phyloP scores from a whole-genome alignment of 2,888 invertebrate species.

The Eudasyphora cyanicolor region DNA sequence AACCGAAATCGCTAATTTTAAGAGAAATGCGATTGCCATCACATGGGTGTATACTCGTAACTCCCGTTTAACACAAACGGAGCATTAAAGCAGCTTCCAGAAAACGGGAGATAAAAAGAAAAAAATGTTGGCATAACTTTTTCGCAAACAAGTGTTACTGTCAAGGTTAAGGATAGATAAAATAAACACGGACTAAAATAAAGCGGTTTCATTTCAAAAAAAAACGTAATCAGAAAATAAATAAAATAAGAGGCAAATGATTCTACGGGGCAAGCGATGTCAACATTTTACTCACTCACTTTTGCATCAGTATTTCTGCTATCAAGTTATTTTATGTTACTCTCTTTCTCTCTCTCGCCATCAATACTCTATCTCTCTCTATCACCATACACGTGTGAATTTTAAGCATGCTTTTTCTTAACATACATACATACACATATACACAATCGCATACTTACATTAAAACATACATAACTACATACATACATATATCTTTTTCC shows the following conservation, averaged over 20 bases:
- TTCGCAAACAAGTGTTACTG: constrained; percentile 49
- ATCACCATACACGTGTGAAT: not conserved
- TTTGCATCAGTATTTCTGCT: not conserved
- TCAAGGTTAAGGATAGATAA: constrained; percentile 41
- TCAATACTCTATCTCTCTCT: not conserved
- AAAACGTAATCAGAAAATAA: constrained; percentile 48
- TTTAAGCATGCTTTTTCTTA: not conserved
- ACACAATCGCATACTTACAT: no score
- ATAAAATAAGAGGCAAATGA: constrained; percentile 50
- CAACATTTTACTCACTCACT: constrained; percentile 78
- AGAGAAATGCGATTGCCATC: no score
- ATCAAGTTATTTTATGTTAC: not conserved
- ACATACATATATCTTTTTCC: constrained; percentile 15
- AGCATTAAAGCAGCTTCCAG: no score
- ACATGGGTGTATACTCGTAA: no score
- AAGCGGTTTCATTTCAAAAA: constrained; percentile 64
- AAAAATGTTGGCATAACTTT: constrained; percentile 79
- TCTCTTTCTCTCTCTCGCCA: not conserved
- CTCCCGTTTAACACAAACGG: no score
- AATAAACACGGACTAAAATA: constrained; percentile 17
- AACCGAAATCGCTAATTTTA: no score
- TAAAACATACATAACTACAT: constrained; percentile 20
- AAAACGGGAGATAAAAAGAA: constrained; percentile 60
- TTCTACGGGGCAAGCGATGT: constrained; percentile 77
- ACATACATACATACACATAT: constrained; percentile 7